Percentiles rank a stretch among this genome's conserved stretches.
Evolutionary conservation across 2,113 vertebrate genomes (phyloP).

Genomic region (Procavia capensis): DNA sequence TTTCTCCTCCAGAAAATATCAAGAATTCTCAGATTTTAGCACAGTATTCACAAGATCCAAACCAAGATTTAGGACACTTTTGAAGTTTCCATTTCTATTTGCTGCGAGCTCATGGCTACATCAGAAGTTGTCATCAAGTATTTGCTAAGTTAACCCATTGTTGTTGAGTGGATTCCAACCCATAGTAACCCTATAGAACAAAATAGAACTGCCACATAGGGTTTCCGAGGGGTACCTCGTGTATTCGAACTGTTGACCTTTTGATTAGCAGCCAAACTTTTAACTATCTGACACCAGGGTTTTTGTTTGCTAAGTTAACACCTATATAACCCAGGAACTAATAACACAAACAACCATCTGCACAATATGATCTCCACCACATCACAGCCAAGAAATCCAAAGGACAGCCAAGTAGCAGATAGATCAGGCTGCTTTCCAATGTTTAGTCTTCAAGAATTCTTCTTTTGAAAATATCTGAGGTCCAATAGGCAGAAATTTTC

Average conservation of each 20-base stretch:
- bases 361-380: neutral
- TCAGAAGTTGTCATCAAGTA: neutral
- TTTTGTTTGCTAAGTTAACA: neutral
- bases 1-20: neutral
- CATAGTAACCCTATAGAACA: no score
- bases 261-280: no score
- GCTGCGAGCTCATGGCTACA: neutral
- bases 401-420: neutral
- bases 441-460: neutral
- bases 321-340: neutral
- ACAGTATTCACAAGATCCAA: neutral
- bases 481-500: neutral
- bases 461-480: neutral
- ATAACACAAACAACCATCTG: neutral
- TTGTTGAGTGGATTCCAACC: no score
- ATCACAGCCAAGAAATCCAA: neutral
- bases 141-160: neutral
- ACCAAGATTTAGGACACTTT: neutral
- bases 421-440: neutral
- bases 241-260: no score
- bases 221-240: no score
- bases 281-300: no score
- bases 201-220: no score
- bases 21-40: neutral
- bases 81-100: neutral